Conservation (phyloP, 1,140 invertebrate genomes). For the Belonocnema kinseyi region DNA sequence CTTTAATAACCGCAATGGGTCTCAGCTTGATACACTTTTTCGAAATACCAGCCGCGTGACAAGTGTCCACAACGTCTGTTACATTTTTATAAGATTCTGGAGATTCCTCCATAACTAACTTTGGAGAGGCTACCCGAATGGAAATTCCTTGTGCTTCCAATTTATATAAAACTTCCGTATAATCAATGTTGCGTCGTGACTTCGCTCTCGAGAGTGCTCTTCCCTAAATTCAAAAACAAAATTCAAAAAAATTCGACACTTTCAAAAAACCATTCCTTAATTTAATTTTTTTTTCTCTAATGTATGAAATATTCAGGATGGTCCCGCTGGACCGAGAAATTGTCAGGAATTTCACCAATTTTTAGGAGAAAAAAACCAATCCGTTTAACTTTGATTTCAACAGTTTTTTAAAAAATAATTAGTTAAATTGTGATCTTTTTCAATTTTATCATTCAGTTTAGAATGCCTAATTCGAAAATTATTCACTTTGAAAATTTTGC, state of each 20-base stretch:
- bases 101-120: slow-evolving; percentile 99
- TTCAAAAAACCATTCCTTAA: no score
- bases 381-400: no score
- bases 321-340: no score
- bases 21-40: slow-evolving; percentile 98
- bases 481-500: no score
- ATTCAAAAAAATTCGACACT: background rate
- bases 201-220: slow-evolving; percentile 97
- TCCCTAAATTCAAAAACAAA: slow-evolving; percentile 80
- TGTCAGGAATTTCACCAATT: no score
- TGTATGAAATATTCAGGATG: no score
- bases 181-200: slow-evolving; percentile 96
- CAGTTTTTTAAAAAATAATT: no score
- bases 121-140: slow-evolving; percentile 98
- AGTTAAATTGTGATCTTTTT: no score
- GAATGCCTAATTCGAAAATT: no score
- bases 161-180: slow-evolving; percentile 91
- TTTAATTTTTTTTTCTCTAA: no score
- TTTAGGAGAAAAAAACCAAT: no score
- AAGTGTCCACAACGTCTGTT: slow-evolving; percentile 99
- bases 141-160: slow-evolving; percentile 95
- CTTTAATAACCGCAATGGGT: slow-evolving; percentile 99
- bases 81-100: slow-evolving; percentile 99
- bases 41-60: slow-evolving; percentile 97
- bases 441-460: no score